A percentile compares a stretch with the other conserved stretches of the same genome.
Conservation (phyloP, 2,797 vertebrate genomes). For the Epinephelus coioides region DNA sequence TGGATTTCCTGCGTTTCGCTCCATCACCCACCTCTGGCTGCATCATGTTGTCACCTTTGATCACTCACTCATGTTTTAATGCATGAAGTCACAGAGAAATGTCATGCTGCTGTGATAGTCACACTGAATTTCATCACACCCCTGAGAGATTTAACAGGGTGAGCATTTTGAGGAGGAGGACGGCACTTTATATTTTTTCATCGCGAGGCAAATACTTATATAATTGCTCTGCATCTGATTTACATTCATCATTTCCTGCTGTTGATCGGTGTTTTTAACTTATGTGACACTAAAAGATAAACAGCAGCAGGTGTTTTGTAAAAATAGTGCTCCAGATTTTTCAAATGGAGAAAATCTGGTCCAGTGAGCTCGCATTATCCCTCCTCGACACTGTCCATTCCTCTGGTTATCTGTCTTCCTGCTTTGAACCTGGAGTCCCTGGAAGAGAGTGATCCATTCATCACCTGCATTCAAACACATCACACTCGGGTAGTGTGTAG, state of each 20-base stretch:
- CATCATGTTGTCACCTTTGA: constrained; percentile 74
- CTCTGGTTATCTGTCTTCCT: constrained; percentile 40
- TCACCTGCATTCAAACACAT: constrained; percentile 71
- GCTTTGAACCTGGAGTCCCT: constrained; percentile 38
- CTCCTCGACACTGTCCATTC: constrained; percentile 22
- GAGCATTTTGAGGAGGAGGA: constrained; percentile 40
- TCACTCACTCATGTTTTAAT: constrained; percentile 81
- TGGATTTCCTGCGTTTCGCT: constrained; percentile 34
- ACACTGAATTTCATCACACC: constrained; percentile 66
- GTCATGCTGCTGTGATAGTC: constrained; percentile 70
- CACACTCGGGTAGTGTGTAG: constrained; percentile 43
- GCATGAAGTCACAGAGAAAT: constrained; percentile 73
- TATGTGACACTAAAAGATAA: background rate
- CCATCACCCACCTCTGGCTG: constrained; percentile 57
- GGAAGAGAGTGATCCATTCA: constrained; percentile 61
- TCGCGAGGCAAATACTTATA: constrained; percentile 1
- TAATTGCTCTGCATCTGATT: background rate
- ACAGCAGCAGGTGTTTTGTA: background rate
- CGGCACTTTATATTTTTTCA: background rate
- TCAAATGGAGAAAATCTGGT: constrained; percentile 18
- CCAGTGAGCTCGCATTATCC: constrained; percentile 5
- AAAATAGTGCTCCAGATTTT: constrained; percentile 3
- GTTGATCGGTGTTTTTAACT: background rate
- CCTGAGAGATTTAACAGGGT: constrained; percentile 46
- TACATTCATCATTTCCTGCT: background rate